Evolutionary conservation across 2,113 vertebrate genomes (phyloP).

Genomic region (Equus quagga): DNA sequence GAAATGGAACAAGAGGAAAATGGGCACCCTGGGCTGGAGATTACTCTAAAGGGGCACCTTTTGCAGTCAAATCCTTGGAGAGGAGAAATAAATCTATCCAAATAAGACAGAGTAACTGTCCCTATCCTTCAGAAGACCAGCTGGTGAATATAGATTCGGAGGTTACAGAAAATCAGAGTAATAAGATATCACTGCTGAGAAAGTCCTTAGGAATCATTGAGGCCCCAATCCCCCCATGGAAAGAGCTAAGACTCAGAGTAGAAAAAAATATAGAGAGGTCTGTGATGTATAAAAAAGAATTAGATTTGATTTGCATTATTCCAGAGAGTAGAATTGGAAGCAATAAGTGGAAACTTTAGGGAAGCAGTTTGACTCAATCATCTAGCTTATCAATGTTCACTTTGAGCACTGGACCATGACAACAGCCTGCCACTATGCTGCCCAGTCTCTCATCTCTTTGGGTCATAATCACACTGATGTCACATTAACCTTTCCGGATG

Average conservation of each 20-base stretch:
- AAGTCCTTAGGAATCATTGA: not conserved
- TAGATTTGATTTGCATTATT: not conserved
- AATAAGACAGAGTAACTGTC: not conserved
- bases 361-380: constrained; percentile 10
- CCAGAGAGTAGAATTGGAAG: not conserved
- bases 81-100: not conserved
- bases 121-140: not conserved
- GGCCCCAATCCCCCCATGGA: not conserved
- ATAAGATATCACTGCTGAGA: not conserved
- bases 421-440: not conserved
- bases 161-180: not conserved
- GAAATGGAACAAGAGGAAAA: constrained; percentile 63
- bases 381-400: not conserved
- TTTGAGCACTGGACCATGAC: not conserved
- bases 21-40: not conserved
- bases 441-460: not conserved
- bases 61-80: not conserved
- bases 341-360: not conserved
- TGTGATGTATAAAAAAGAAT: not conserved
- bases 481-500: not conserved
- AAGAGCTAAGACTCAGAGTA: constrained; percentile 29
- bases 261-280: not conserved
- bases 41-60: not conserved
- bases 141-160: not conserved
- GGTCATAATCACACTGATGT: not conserved